Conservation (phyloP, 2,888 invertebrate genomes). For the Acronicta psi region DNA sequence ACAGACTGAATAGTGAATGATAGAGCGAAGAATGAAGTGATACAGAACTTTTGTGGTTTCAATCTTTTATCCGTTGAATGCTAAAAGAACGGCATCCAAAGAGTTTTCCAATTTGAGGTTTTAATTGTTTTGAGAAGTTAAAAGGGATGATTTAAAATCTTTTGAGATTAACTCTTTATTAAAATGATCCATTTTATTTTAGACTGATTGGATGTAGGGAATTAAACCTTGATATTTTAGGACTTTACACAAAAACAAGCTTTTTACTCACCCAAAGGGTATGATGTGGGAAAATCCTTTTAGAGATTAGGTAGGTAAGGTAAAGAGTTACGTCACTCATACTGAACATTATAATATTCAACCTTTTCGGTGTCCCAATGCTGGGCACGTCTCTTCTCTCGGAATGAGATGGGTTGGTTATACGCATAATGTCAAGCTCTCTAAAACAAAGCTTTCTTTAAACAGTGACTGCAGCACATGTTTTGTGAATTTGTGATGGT, state of each 20-base stretch:
- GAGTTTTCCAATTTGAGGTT: constrained; percentile 27
- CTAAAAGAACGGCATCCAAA: constrained; percentile 13
- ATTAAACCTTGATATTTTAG: neutral
- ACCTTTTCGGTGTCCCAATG: no score
- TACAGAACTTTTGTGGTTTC: constrained; percentile 12
- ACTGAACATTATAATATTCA: no score
- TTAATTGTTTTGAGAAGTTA: neutral
- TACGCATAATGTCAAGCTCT: no score
- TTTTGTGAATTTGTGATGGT: no score
- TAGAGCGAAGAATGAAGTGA: constrained; percentile 7
- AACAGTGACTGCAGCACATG: no score
- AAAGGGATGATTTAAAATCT: constrained; percentile 19
- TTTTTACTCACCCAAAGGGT: neutral
- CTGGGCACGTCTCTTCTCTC: no score
- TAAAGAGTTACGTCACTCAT: no score
- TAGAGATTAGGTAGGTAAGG: no score
- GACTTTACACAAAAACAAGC: neutral
- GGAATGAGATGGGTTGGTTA: no score
- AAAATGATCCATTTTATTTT: neutral
- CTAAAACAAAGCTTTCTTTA: no score
- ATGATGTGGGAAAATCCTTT: neutral
- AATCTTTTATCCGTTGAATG: constrained; percentile 8
- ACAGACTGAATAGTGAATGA: constrained; percentile 24
- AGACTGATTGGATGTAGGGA: constrained; percentile 2
- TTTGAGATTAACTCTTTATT: constrained; percentile 15